A percentile compares a stretch with the other conserved stretches of the same genome.
Evolutionary conservation across 2,888 invertebrate species (phyloP).

Genomic region (Adelphocoris suturalis): DNA sequence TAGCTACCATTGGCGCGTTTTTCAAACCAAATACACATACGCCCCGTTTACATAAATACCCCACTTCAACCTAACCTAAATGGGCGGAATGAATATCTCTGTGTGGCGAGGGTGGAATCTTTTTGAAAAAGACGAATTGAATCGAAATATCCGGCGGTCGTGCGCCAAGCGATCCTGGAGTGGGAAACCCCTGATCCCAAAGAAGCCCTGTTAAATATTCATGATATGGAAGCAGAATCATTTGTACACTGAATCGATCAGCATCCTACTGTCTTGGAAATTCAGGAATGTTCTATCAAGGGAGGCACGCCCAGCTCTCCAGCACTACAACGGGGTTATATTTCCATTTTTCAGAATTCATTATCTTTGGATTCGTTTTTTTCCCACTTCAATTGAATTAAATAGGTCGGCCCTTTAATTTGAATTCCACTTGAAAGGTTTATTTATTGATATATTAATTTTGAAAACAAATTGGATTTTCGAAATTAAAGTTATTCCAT

Average conservation of each 20-base stretch:
- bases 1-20: no score
- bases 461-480: no score
- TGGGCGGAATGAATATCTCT: background rate
- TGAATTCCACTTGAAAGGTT: background rate
- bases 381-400: background rate
- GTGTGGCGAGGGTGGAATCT: background rate
- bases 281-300: background rate
- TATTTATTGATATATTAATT: background rate
- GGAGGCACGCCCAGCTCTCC: background rate
- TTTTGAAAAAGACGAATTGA: slow-evolving; percentile 13
- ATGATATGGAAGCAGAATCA: slow-evolving; percentile 40
- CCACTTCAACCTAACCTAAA: background rate
- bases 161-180: slow-evolving; percentile 5
- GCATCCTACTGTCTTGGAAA: slow-evolving; percentile 31
- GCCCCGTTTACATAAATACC: no score
- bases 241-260: slow-evolving; percentile 34
- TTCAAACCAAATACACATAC: no score
- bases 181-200: no score
- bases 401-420: background rate
- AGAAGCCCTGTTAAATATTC: slow-evolving; percentile 20
- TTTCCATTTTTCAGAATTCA: slow-evolving; percentile 35
- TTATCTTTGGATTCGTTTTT: background rate
- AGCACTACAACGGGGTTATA: background rate
- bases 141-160: slow-evolving; percentile 35
- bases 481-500: no score